Percentiles rank a stretch among this genome's conserved stretches.
phyloP scores from a whole-genome alignment of 2,797 vertebrate genomes.

The Poecile montanus region DNA sequence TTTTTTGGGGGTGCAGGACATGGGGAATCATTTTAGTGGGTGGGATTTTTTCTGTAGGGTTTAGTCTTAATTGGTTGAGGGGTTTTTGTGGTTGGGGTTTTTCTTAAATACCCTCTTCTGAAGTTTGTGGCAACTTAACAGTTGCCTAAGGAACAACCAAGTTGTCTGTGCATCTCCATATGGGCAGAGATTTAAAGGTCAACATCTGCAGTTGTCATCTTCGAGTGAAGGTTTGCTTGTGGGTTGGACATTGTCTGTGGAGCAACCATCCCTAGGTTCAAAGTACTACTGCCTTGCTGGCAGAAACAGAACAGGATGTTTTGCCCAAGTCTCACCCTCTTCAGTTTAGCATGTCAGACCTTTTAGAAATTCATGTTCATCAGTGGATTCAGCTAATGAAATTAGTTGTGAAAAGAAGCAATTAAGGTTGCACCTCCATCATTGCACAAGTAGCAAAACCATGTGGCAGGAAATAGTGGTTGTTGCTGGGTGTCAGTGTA shows the following conservation, averaged over 20 bases:
- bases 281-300: background rate
- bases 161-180: background rate
- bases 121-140: background rate
- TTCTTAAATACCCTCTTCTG: background rate
- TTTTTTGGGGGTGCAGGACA: rapidly evolving
- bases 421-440: background rate
- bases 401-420: background rate
- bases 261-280: background rate
- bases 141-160: background rate
- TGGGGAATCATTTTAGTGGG: background rate
- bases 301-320: background rate
- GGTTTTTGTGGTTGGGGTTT: background rate
- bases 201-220: background rate
- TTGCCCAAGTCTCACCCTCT: background rate
- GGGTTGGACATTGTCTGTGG: background rate
- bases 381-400: background rate
- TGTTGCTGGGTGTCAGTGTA: background rate
- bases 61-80: background rate
- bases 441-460: background rate
- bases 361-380: background rate
- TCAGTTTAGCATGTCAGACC: background rate
- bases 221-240: background rate
- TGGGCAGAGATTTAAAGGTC: background rate
- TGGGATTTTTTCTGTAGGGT: background rate
- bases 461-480: background rate